Base-by-base conservation (phyloP, 2,113 vertebrate species). In the Lethenteron camtschaticum region DNA sequence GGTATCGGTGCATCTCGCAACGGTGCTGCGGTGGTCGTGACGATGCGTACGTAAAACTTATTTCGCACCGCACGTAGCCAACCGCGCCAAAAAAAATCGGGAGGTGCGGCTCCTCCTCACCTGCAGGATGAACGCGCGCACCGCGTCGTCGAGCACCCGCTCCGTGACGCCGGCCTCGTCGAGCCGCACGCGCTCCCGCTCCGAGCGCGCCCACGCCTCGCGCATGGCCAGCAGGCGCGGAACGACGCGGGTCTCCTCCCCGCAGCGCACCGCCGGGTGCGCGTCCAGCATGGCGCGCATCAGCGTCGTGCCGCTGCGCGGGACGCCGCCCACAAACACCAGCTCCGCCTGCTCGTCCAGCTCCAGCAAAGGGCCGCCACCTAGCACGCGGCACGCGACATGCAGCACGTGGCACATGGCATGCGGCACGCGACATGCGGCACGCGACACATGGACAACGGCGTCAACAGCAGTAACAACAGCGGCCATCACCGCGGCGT, bases 231-330 rank as follows among this genome's bases (percentile, higher is more conserved):
- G 80, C 74, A 90, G 78, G 0, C 87, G 80, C 1, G 86, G 86
- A 72, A 90, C 87, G 77, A 90, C 83, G 55, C 86, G 83, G 0
- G 87, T 89, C 80, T 90, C 87, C 76, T 88, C 85, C 1, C 87
- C 86, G 1, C 87, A 89, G 73, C 86, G 86, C 71, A 89, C 83
- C 71, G 84, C 41, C 0, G 87, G 86, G 76, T 89, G 86, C 0
- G 87, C 86, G 0, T 89, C 86, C 9, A 89, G 80, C 87, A 89
- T 89, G 74, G 79, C 87, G 4, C 86, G 79, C 86, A 88, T 89
- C 57, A 89, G 79, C 0, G 86, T 88, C 9, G 87, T 89, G 72
- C 87, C 86, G 0, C 85, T 87, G 58, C 86, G 84, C 0, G 87
- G 87, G 1, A 89, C 85, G 0, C 87, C 87, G 0, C 87, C 87